phyloP scores from a whole-genome alignment of 2,888 invertebrate genomes.

The Microplitis deprimator region DNA sequence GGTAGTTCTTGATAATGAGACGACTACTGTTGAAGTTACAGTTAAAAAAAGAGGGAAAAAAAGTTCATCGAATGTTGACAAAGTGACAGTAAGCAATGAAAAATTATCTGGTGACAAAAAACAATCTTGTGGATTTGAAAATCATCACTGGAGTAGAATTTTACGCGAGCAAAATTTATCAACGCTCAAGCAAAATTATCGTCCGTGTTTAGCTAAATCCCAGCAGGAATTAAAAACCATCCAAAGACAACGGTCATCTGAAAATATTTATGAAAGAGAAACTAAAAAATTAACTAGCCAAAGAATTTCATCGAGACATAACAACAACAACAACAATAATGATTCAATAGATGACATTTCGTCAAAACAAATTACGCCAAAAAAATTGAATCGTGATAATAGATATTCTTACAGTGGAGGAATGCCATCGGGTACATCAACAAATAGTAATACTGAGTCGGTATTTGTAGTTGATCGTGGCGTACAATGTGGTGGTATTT shows the following conservation, averaged over 20 bases:
- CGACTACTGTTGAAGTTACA: slow-evolving; percentile 56
- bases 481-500: slow-evolving; percentile 56
- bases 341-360: background rate
- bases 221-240: slow-evolving; percentile 42
- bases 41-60: slow-evolving; percentile 52
- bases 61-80: slow-evolving; percentile 14
- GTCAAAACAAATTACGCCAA: background rate
- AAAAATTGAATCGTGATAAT: background rate
- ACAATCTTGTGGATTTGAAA: slow-evolving; percentile 36
- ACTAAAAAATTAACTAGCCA: slow-evolving; percentile 45
- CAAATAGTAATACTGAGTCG: slow-evolving; percentile 51
- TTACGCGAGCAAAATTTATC: slow-evolving; percentile 56
- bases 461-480: slow-evolving; percentile 56
- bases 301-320: slow-evolving; percentile 20
- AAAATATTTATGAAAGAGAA: slow-evolving; percentile 43
- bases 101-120: slow-evolving; percentile 52
- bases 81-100: background rate
- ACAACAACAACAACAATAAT: slow-evolving; percentile 12
- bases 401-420: background rate
- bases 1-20: slow-evolving; percentile 49
- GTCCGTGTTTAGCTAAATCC: slow-evolving; percentile 45
- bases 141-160: slow-evolving; percentile 51
- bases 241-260: background rate
- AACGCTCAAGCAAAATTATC: slow-evolving; percentile 52
- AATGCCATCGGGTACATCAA: slow-evolving; percentile 45